Evolutionary conservation across 2,113 vertebrate species (phyloP), one percentile per base, ranked within the genome.

Genomic region (Boleophthalmus pectinirostris): DNA sequence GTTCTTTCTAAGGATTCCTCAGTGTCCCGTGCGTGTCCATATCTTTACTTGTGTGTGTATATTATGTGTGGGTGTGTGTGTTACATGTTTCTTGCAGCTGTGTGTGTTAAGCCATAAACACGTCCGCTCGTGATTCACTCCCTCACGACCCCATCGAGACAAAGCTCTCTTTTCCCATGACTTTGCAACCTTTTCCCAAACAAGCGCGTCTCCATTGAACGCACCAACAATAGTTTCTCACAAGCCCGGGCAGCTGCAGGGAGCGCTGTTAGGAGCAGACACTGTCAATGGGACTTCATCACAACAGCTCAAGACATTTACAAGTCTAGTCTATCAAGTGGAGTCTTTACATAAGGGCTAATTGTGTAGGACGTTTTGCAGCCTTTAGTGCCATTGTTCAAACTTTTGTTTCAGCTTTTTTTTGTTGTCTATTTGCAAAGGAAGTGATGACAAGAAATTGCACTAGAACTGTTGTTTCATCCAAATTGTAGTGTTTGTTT

Each of bases 111-210:
- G 90, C 87, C 82, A 82, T 91, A 94, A 95, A 93, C 92, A 93
- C 58, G 85, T 93, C 85, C 88, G 74, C 89, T 79, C 80, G 90
- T 91, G 82, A 89, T 93, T 89, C 86, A 86, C 87, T 84, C 89
- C 88, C 92, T 85, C 84, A 83, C 82, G 90, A 84, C 90, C 90
- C 90, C 86, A 85, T 78, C 85, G 84, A 91, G 88, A 86, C 90
- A 83, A 90, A 89, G 76, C 90, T 87, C 86, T 84, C 86, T 94
- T 92, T 96, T 96, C 95, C 95, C 95, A 94, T 94, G 95, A 95
- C 94, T 96, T 95, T 91, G 84, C 93, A 95, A 92, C 93, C 94
- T 95, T 94, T 96, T 94, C 91, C 93, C 92, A 93, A 95, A 94
- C 83, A 92, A 89, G 89, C 79, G 86, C 93, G 83, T 89, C 91